Evolutionary conservation across 2,888 invertebrate species (phyloP).

Genomic region (Ophion ellenae): DNA sequence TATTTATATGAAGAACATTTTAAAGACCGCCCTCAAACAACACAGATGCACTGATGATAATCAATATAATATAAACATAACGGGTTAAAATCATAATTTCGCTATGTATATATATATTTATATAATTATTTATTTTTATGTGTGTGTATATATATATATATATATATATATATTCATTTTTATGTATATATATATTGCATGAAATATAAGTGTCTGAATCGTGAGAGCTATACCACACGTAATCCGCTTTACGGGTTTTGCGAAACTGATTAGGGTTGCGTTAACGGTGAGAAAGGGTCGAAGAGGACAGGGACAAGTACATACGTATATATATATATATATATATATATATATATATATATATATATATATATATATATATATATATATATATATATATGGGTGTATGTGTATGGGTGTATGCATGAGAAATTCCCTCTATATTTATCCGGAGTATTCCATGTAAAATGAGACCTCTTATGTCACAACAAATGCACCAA

Average conservation of each 20-base stretch:
- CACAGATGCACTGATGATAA: neutral
- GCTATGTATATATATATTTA: slow-evolving; percentile 1
- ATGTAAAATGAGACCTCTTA: neutral
- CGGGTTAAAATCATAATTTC: neutral
- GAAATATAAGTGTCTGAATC: slow-evolving; percentile 50
- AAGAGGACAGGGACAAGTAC: slow-evolving; percentile 40
- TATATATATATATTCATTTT: neutral
- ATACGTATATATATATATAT: slow-evolving; percentile 17
- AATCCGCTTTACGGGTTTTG: slow-evolving; percentile 70
- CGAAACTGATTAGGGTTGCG: slow-evolving; percentile 70
- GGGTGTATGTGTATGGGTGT: slow-evolving; percentile 4
- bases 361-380: slow-evolving; percentile 23
- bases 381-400: slow-evolving; percentile 27
- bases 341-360: slow-evolving; percentile 28
- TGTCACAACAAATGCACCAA: neutral
- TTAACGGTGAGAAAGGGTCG: slow-evolving; percentile 66
- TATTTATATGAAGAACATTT: neutral
- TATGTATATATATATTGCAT: slow-evolving; percentile 17
- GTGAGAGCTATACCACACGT: slow-evolving; percentile 60
- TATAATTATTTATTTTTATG: neutral
- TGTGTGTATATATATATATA: slow-evolving; percentile 24
- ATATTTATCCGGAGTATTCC: slow-evolving; percentile 6
- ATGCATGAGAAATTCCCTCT: slow-evolving; percentile 11
- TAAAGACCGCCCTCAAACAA: neutral
- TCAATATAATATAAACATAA: neutral